Evolutionary conservation across 2,113 vertebrate genomes (phyloP).

Genomic region (Puntigrus tetrazona): DNA sequence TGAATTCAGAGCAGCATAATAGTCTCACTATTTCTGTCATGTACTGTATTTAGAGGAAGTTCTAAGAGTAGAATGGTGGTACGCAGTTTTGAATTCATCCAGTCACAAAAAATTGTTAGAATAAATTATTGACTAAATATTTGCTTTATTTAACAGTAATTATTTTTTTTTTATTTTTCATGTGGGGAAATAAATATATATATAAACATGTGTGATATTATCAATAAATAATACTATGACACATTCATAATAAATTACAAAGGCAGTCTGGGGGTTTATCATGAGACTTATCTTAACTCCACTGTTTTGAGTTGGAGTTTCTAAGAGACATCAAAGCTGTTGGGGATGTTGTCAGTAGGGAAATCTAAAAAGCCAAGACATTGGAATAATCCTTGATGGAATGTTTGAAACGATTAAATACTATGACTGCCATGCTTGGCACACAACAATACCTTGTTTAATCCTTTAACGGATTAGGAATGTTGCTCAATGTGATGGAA

Average conservation of each 20-base stretch:
- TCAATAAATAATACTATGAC: not conserved
- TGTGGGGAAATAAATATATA: not conserved
- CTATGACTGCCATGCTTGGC: slow-evolving; percentile 54
- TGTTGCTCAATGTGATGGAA: slow-evolving; percentile 55
- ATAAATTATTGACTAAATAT: not conserved
- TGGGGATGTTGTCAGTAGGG: slow-evolving; percentile 43
- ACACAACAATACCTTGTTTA: slow-evolving; percentile 64
- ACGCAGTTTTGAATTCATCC: not conserved
- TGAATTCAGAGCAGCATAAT: not conserved
- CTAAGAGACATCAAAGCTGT: not conserved
- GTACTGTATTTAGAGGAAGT: not conserved
- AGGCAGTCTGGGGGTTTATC: slow-evolving; percentile 17
- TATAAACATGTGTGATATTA: not conserved
- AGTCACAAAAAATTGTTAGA: not conserved
- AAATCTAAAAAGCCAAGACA: slow-evolving; percentile 47
- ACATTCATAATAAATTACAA: slow-evolving; percentile 9
- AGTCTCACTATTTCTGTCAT: not conserved
- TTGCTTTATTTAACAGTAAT: not conserved
- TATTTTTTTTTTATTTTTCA: not conserved
- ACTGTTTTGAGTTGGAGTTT: not conserved
- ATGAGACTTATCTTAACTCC: not conserved
- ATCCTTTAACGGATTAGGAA: slow-evolving; percentile 59
- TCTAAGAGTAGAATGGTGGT: not conserved
- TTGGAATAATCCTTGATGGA: slow-evolving; percentile 57
- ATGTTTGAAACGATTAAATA: slow-evolving; percentile 66